Conservation (phyloP, 2,797 vertebrate genomes). For the Gephyroberyx darwinii region DNA sequence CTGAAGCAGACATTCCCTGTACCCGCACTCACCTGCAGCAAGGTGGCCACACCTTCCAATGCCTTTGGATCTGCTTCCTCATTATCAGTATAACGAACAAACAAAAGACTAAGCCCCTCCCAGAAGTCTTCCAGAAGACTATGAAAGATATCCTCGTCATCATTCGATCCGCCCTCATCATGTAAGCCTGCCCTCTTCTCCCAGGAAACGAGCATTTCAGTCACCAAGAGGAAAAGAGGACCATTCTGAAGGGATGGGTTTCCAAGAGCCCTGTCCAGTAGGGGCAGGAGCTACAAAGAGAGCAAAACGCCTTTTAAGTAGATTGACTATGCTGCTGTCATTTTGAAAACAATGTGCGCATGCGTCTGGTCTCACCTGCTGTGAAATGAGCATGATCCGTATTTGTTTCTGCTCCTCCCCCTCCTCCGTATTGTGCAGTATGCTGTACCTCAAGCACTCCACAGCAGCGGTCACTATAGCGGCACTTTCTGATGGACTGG, state of each 20-base stretch:
- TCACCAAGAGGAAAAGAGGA: constrained; percentile 87
- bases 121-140: constrained; percentile 88
- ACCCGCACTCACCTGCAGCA: constrained; percentile 82
- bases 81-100: constrained; percentile 78
- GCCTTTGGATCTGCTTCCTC: constrained; percentile 81
- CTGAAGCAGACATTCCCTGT: constrained; percentile 5
- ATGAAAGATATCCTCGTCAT: constrained; percentile 73
- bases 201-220: constrained; percentile 90
- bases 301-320: neutral
- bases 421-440: constrained; percentile 81
- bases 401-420: constrained; percentile 79
- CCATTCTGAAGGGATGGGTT: constrained; percentile 86
- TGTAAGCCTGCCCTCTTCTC: constrained; percentile 84
- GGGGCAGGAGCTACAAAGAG: constrained; percentile 87
- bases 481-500: constrained; percentile 88
- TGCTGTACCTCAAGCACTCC: constrained; percentile 90
- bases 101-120: constrained; percentile 85
- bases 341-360: neutral
- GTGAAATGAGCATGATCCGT: constrained; percentile 86
- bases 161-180: constrained; percentile 41
- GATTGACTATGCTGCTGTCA: neutral
- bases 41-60: constrained; percentile 85
- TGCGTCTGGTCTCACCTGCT: constrained; percentile 84
- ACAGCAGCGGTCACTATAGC: constrained; percentile 87
- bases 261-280: constrained; percentile 83